These are phyloP conservation scores for Dolichallabes microphthalmus DNA, from an alignment of 2,113 vertebrate species.

Conservation along the genomic window DNA sequence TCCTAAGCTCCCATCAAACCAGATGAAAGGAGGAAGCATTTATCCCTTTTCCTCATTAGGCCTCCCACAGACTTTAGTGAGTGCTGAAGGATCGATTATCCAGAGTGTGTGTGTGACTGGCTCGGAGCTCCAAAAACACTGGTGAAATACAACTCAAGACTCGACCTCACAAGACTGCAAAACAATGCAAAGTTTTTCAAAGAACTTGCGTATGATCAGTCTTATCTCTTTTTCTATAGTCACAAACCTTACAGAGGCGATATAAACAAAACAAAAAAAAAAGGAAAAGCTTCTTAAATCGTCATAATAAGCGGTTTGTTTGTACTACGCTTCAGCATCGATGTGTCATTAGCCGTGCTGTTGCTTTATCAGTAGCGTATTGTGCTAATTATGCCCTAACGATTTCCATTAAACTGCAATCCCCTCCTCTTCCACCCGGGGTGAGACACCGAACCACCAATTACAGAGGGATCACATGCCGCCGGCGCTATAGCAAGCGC, in stretches of 20 bases:
- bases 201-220: neutral
- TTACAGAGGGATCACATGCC: constrained; percentile 27
- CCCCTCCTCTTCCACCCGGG: constrained; percentile 45
- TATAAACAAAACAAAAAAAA: neutral
- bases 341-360: constrained; percentile 48
- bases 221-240: neutral
- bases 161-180: no score
- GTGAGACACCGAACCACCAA: constrained; percentile 50
- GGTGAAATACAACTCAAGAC: neutral
- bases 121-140: neutral
- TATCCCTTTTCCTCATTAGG: constrained; percentile 3
- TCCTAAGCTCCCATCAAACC: constrained; percentile 23
- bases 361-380: constrained; percentile 51
- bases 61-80: constrained; percentile 6
- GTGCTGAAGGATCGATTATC: constrained; percentile 18
- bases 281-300: neutral
- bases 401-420: constrained; percentile 60
- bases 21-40: constrained; percentile 32
- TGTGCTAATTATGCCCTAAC: constrained; percentile 59
- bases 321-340: constrained; percentile 24
- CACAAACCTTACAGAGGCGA: neutral
- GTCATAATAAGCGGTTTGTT: neutral
- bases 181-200: constrained; percentile 4
- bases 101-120: neutral
- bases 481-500: neutral